Base-by-base conservation (phyloP, 2,888 invertebrate genomes). In the Trissolcus japonicus region DNA sequence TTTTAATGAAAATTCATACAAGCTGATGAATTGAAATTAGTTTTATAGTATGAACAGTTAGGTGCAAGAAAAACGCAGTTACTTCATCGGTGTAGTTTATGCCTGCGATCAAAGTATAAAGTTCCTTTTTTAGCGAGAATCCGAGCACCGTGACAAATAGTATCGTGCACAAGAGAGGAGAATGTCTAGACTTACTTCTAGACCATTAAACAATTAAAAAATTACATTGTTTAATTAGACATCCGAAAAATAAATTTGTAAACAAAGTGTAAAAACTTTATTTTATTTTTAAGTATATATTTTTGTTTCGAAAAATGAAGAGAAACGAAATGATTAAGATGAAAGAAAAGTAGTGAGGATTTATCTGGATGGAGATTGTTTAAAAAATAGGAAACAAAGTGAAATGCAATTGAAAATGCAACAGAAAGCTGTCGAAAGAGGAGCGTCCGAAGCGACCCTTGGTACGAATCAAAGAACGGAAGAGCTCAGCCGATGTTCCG, bases 401-500 rank as follows among this genome's bases (percentile, higher is more conserved):
- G 16, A 46, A 16, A 46, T 14, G 43, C 46, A 46, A 46, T 46
- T 46, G 46, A 59, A 59, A 59, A 62, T 35, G 25, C 46, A 46
- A 65, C 66, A 73, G 61, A 73, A 66, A 66, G 54, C 65, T 60
- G 54, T 59, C 65, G 51, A 60, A 73, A 66, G 35, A 35, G 35
- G 16, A 41, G 40, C 60, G 77, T 40, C 77, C 66, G 11, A 14
- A 48, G 48, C 60, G 77, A 50, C 77, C 69, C 73, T 74, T 60
- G 55, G 50, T 69, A 46, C 40, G 63, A 65, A 55, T 59, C 69
- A 62, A 69, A 74, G 82, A 85, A 81, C 86, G 87, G 87, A 87
- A 86, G 86, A 85, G 83, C 86, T 87, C 86, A 86, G 86, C 86
- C 87, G 86, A 87, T 87, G 87, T 88, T 88, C 86, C 87, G 86